These are phyloP conservation scores for Athalia rosae DNA, from an alignment of 2,888 invertebrate genomes.

Conservation along the genomic window DNA sequence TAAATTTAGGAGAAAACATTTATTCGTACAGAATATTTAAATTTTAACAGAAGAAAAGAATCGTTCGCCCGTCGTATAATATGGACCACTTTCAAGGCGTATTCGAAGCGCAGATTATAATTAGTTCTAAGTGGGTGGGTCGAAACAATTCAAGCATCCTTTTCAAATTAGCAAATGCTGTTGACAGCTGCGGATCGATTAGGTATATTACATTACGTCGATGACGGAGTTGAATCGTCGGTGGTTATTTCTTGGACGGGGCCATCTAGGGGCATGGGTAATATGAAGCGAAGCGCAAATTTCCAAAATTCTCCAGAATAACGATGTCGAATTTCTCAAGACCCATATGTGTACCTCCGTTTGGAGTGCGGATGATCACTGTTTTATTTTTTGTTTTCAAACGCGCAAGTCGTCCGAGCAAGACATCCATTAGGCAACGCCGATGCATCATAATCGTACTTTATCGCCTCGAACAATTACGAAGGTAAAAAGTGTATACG, in stretches of 20 bases:
- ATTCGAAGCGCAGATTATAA: conserved; percentile 41
- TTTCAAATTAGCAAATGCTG: conserved; percentile 38
- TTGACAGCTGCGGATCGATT: background rate
- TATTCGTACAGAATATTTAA: conserved; percentile 18
- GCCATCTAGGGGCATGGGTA: conserved; percentile 23
- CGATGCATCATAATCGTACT: background rate
- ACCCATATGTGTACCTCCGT: background rate
- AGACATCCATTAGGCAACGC: background rate
- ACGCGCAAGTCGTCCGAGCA: background rate
- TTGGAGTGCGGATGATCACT: background rate
- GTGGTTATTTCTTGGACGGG: conserved; percentile 3
- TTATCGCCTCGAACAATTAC: background rate
- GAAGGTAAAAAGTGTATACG: background rate
- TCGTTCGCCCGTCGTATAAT: conserved; percentile 20
- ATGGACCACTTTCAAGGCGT: conserved; percentile 31
- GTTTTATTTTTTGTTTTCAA: background rate
- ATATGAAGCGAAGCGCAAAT: conserved; percentile 3
- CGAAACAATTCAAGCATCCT: conserved; percentile 21
- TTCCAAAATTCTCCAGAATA: conserved; percentile 6
- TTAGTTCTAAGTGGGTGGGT: conserved; percentile 42
- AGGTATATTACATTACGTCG: background rate
- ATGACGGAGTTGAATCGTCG: conserved; percentile 14
- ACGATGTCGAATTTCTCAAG: conserved; percentile 2
- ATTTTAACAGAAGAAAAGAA: background rate
- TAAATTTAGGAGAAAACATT: background rate